phyloP scores from a whole-genome alignment of 2,888 invertebrate genomes.

The Pherbina coryleti region DNA sequence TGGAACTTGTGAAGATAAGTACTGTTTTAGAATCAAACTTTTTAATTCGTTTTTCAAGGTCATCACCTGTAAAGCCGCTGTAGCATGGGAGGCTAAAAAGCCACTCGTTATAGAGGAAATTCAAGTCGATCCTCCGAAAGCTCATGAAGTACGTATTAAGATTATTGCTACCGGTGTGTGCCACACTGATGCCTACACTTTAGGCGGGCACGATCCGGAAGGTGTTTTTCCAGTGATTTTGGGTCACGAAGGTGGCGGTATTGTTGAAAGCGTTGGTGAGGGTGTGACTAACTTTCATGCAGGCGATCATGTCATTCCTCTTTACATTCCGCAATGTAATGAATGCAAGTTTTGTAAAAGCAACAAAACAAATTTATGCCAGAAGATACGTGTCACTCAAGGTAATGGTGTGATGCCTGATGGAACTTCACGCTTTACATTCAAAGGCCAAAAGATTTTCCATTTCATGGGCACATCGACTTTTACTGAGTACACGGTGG shows the following conservation, averaged over 20 bases:
- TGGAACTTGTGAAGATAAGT: constrained; percentile 24
- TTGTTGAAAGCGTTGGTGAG: constrained; percentile 97
- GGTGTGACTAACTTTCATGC: constrained; percentile 88
- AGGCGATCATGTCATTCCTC: constrained; percentile 97
- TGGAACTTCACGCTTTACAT: constrained; percentile 84
- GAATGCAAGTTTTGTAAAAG: constrained; percentile 97
- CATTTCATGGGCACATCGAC: constrained; percentile 99
- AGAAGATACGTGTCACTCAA: constrained; percentile 88
- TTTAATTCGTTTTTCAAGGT: constrained; percentile 70
- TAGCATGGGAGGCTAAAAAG: constrained; percentile 95
- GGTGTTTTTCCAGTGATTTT: constrained; percentile 92
- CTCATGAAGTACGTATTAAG: constrained; percentile 90
- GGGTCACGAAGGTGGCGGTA: constrained; percentile 96
- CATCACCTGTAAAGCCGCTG: constrained; percentile 94
- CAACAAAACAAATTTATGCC: constrained; percentile 96
- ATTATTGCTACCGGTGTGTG: constrained; percentile 86
- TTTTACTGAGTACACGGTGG: constrained; percentile 94
- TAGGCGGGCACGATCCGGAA: constrained; percentile 90
- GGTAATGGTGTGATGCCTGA: constrained; percentile 94
- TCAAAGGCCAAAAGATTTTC: constrained; percentile 78
- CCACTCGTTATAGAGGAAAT: constrained; percentile 91
- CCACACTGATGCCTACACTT: constrained; percentile 93
- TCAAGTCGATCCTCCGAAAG: constrained; percentile 93
- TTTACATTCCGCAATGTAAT: constrained; percentile 96
- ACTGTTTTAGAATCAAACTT: not conserved